A percentile compares a stretch with the other conserved stretches of the same genome.
These are phyloP conservation scores for Todiramphus chloris DNA, from an alignment of 2,113 vertebrate species.

Conservation along the genomic window DNA sequence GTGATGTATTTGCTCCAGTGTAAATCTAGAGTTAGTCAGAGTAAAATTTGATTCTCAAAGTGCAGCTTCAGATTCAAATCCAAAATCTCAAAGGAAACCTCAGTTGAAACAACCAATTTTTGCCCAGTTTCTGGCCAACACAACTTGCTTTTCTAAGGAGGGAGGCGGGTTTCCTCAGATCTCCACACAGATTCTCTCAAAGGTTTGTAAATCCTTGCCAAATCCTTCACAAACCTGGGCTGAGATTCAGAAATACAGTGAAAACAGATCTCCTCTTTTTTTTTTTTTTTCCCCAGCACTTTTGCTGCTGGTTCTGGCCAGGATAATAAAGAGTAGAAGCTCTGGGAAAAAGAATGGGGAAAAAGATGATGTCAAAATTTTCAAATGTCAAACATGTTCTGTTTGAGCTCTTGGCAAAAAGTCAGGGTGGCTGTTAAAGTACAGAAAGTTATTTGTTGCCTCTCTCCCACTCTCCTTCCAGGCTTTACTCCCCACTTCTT, in stretches of 20 bases:
- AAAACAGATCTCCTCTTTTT: constrained; percentile 39
- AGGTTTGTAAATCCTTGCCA: constrained; percentile 62
- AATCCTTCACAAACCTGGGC: constrained; percentile 64
- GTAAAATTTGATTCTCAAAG: constrained; percentile 38
- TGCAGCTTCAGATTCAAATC: constrained; percentile 41
- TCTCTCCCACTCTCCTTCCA: not conserved
- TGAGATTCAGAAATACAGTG: constrained; percentile 63
- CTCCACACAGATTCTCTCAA: constrained; percentile 60
- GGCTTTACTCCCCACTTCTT: not conserved
- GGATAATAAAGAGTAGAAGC: constrained; percentile 29
- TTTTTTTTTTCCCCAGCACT: not conserved
- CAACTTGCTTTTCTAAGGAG: constrained; percentile 42
- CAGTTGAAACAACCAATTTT: constrained; percentile 9
- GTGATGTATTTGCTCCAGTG: constrained; percentile 14
- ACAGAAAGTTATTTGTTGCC: not conserved
- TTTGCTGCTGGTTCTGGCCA: constrained; percentile 52
- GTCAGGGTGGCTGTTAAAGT: not conserved
- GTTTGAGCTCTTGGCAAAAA: constrained; percentile 11
- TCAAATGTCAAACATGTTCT: constrained; percentile 31
- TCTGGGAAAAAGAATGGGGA: not conserved
- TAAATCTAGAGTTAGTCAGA: constrained; percentile 23
- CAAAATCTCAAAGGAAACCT: constrained; percentile 58
- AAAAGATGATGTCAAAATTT: constrained; percentile 49
- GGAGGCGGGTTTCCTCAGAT: constrained; percentile 60
- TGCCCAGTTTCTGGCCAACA: constrained; percentile 48